These are phyloP conservation scores for Erynnis tages DNA, from an alignment of 2,888 invertebrate genomes.

Conservation along the genomic window DNA sequence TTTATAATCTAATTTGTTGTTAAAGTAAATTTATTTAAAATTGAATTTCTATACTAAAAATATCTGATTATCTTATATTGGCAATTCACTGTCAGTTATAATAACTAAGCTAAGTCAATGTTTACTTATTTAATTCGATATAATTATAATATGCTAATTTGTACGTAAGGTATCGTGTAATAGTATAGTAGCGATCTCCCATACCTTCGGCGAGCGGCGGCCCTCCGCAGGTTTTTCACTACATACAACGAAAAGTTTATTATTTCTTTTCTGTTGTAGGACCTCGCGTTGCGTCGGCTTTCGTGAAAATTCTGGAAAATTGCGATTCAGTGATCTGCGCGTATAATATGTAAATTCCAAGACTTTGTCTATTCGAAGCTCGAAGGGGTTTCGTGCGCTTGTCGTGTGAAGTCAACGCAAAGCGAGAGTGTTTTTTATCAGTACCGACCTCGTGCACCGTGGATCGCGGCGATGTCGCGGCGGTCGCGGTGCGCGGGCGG, in stretches of 20 bases:
- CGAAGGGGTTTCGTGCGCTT: slow-evolving; percentile 40
- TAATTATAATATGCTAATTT: slow-evolving; percentile 73
- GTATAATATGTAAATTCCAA: neutral
- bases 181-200: slow-evolving; percentile 79
- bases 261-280: slow-evolving; percentile 59
- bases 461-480: neutral
- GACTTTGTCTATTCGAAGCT: neutral
- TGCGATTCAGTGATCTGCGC: neutral
- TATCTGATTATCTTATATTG: slow-evolving; percentile 52
- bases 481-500: slow-evolving; percentile 29
- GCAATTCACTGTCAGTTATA: slow-evolving; percentile 70
- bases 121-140: slow-evolving; percentile 79
- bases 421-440: slow-evolving; percentile 15
- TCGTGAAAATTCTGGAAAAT: neutral
- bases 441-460: slow-evolving; percentile 14
- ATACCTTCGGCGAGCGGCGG: slow-evolving; percentile 72
- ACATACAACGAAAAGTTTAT: slow-evolving; percentile 78
- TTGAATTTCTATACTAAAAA: slow-evolving; percentile 13
- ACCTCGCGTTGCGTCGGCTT: slow-evolving; percentile 24
- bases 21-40: slow-evolving; percentile 18
- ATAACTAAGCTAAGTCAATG: slow-evolving; percentile 80
- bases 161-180: slow-evolving; percentile 77
- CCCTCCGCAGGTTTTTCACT: slow-evolving; percentile 54
- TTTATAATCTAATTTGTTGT: slow-evolving; percentile 17
- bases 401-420: slow-evolving; percentile 1